phyloP scores from a whole-genome alignment of 2,888 invertebrate species.

The Liodrosophila aerea region DNA sequence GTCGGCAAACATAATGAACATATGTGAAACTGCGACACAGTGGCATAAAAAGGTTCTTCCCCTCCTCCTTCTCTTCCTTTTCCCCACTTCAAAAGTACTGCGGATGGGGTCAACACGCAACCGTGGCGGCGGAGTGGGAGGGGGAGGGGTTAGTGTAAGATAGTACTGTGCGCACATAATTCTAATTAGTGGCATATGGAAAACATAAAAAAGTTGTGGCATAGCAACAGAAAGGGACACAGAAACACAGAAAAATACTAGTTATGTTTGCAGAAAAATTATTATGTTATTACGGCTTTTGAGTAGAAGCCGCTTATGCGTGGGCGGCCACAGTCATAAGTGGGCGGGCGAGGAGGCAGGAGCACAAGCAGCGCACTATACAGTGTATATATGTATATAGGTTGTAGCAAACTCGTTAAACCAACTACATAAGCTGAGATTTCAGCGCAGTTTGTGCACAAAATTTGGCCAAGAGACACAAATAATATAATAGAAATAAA shows the following conservation, averaged over 20 bases:
- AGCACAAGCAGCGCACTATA: conserved; percentile 7
- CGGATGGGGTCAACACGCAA: conserved; percentile 23
- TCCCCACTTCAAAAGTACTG: conserved; percentile 41
- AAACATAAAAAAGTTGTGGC: conserved; percentile 14
- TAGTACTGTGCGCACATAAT: conserved; percentile 56
- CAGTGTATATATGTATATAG: not conserved
- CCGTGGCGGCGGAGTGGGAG: not conserved
- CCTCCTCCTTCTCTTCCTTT: conserved; percentile 2
- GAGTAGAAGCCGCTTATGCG: conserved; percentile 59
- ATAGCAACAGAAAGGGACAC: conserved; percentile 8
- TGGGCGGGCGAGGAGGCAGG: too few species aligned
- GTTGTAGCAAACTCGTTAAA: conserved; percentile 7
- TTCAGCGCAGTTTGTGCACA: too few species aligned
- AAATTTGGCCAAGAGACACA: too few species aligned
- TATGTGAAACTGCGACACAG: conserved; percentile 62
- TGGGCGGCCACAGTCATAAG: conserved; percentile 33
- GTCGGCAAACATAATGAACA: conserved; percentile 70
- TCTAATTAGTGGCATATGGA: conserved; percentile 71
- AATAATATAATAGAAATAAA: too few species aligned
- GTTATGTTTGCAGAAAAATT: conserved; percentile 39
- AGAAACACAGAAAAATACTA: conserved; percentile 35
- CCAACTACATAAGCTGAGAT: conserved; percentile 8
- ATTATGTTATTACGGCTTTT: conserved; percentile 72
- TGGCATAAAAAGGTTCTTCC: conserved; percentile 66
- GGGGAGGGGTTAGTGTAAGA: not conserved